phyloP scores from a whole-genome alignment of 2,113 vertebrate genomes.

The Etia nguti region DNA sequence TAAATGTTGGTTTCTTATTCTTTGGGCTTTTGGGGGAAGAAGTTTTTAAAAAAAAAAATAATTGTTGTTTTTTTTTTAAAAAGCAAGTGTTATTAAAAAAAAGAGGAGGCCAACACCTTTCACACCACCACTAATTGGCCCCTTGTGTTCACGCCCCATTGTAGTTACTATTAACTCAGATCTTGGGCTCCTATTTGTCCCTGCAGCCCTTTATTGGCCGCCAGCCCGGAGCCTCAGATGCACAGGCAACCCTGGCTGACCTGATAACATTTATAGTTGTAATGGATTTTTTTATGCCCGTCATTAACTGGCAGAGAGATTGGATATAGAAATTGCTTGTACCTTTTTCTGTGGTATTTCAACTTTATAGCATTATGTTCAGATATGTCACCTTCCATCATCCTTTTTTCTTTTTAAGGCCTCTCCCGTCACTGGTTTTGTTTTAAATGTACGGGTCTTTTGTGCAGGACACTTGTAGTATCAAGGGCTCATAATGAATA shows the following conservation, averaged over 20 bases:
- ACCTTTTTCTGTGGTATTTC: conserved; percentile 78
- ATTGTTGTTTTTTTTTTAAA: no score
- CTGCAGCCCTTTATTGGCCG: conserved; percentile 40
- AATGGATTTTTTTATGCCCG: conserved; percentile 82
- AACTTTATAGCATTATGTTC: conserved; percentile 79
- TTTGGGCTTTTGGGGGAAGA: not conserved
- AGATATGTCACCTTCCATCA: conserved; percentile 73
- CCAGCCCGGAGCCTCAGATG: conserved; percentile 35
- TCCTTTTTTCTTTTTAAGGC: conserved; percentile 66
- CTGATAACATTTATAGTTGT: conserved; percentile 82
- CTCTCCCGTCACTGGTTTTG: conserved; percentile 49
- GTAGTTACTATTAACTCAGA: conserved; percentile 37
- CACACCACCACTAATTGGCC: not conserved
- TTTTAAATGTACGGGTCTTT: conserved; percentile 63
- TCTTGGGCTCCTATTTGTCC: conserved; percentile 39
- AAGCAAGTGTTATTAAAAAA: not conserved
- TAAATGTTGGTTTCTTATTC: not conserved
- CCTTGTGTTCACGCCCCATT: conserved; percentile 10
- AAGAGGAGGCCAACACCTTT: not conserved
- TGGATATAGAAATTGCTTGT: conserved; percentile 70
- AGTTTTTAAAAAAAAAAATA: not conserved
- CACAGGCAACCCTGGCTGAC: conserved; percentile 61
- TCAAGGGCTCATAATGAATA: conserved; percentile 58
- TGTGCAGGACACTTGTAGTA: conserved; percentile 37
- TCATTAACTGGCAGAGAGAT: conserved; percentile 76